Conservation (phyloP, 2,888 invertebrate genomes). For the Acronicta psi region DNA sequence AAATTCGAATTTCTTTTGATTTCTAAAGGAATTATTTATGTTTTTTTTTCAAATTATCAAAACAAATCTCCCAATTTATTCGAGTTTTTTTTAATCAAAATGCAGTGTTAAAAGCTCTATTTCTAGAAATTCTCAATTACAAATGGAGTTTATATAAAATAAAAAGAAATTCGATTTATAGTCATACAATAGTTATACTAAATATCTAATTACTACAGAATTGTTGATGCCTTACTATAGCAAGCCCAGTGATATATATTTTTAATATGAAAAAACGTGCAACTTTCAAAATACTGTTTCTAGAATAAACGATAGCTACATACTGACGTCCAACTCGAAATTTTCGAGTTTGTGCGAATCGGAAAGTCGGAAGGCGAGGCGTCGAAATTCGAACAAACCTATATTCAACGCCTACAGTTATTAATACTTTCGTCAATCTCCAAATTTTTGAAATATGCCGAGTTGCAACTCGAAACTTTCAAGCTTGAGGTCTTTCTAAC, state of each 20-base stretch:
- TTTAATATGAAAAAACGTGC: conserved; percentile 63
- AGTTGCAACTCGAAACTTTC: conserved; percentile 42
- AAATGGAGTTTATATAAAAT: conserved; percentile 9
- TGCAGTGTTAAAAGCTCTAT: conserved; percentile 11
- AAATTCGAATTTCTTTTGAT: conserved; percentile 58
- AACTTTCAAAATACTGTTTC: conserved; percentile 61
- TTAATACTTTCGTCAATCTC: conserved; percentile 3
- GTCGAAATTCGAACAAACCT: conserved; percentile 6
- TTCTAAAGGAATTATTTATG: not conserved
- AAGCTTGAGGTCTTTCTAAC: conserved; percentile 32
- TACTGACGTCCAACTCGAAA: conserved; percentile 42
- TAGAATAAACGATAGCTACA: conserved; percentile 57
- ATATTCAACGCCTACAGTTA: conserved; percentile 25
- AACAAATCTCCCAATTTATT: not conserved
- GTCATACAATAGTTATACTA: conserved; percentile 59
- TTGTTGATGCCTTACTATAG: conserved; percentile 63
- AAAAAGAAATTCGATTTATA: conserved; percentile 57
- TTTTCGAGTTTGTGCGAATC: conserved; percentile 41
- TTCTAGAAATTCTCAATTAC: conserved; percentile 20
- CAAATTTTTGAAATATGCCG: conserved; percentile 3
- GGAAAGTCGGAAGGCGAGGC: conserved; percentile 32
- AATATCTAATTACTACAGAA: conserved; percentile 63
- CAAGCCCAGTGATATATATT: conserved; percentile 61
- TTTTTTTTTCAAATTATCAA: not conserved
- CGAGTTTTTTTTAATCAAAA: not conserved